Conservation (phyloP, 1,140 invertebrate genomes). For the Onthophagus taurus region DNA sequence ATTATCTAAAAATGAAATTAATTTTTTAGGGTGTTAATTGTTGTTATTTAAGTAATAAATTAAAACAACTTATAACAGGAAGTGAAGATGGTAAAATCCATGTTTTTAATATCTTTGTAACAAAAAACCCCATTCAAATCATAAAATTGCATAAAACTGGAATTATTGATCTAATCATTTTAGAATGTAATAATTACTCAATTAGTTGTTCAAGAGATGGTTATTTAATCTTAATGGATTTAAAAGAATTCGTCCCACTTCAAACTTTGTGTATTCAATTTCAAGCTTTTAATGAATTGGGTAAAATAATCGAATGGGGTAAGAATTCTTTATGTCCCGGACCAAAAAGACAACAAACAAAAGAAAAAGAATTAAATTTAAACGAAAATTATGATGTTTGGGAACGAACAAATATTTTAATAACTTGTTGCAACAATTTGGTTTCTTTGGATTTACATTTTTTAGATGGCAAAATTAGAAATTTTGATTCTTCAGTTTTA, state of each 20-base stretch:
- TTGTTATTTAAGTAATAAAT: conserved; percentile 36
- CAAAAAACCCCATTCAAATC: conserved; percentile 29
- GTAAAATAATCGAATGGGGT: conserved; percentile 45
- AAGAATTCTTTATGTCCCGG: conserved; percentile 42
- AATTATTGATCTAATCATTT: conserved; percentile 39
- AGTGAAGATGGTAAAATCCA: conserved; percentile 38
- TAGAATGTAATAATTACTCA: conserved; percentile 36
- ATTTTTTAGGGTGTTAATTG: conserved; percentile 41
- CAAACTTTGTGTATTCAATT: conserved; percentile 43
- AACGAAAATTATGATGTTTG: conserved; percentile 17
- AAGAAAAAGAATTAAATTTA: not conserved
- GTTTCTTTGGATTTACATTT: conserved; percentile 27
- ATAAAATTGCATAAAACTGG: conserved; percentile 30
- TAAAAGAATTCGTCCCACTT: conserved; percentile 42
- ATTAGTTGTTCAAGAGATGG: conserved; percentile 41
- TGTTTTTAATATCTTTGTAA: conserved; percentile 42
- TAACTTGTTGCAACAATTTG: conserved; percentile 39
- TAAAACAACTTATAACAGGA: conserved; percentile 42
- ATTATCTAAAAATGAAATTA: not conserved
- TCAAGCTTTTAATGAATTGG: conserved; percentile 41
- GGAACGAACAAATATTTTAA: conserved; percentile 33
- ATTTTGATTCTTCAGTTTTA: conserved; percentile 21
- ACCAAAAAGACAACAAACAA: conserved; percentile 25
- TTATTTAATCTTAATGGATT: conserved; percentile 27
- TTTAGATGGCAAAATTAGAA: conserved; percentile 19